Conservation (phyloP, 2,113 vertebrate species). For the Tympanuchus pallidicinctus region DNA sequence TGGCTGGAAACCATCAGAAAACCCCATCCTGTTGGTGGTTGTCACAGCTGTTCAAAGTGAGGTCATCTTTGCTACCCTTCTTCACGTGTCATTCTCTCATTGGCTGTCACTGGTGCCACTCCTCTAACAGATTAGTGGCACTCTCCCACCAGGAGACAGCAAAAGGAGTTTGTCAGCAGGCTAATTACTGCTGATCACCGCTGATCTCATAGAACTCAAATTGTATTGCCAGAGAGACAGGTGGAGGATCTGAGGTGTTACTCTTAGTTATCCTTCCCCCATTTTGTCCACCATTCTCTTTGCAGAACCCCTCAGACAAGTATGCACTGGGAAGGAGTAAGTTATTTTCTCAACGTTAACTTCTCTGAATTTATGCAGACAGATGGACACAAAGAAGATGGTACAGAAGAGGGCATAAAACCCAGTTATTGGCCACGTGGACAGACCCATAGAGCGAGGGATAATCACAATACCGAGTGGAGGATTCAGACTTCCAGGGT, state of each 20-base stretch:
- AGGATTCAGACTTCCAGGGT: neutral
- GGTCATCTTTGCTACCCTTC: neutral
- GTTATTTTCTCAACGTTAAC: neutral
- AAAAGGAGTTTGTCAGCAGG: neutral
- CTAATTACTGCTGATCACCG: neutral
- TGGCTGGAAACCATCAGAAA: neutral
- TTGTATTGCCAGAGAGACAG: neutral
- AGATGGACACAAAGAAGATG: neutral
- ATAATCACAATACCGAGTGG: neutral
- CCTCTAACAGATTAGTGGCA: neutral
- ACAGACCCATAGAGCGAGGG: neutral
- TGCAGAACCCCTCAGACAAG: neutral
- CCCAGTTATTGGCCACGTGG: neutral
- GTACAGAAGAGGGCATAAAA: neutral
- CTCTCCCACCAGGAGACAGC: neutral
- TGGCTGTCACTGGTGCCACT: fast-evolving
- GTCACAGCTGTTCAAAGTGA: neutral
- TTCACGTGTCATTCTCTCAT: fast-evolving
- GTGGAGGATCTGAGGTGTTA: neutral
- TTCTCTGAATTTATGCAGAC: neutral
- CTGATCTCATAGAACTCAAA: neutral
- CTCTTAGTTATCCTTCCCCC: neutral
- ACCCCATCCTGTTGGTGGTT: neutral
- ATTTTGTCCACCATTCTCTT: neutral
- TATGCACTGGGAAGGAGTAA: neutral